Percentiles rank a stretch among this genome's conserved stretches.
phyloP scores from a whole-genome alignment of 2,113 vertebrate species.

The Xiphophorus hellerii region DNA sequence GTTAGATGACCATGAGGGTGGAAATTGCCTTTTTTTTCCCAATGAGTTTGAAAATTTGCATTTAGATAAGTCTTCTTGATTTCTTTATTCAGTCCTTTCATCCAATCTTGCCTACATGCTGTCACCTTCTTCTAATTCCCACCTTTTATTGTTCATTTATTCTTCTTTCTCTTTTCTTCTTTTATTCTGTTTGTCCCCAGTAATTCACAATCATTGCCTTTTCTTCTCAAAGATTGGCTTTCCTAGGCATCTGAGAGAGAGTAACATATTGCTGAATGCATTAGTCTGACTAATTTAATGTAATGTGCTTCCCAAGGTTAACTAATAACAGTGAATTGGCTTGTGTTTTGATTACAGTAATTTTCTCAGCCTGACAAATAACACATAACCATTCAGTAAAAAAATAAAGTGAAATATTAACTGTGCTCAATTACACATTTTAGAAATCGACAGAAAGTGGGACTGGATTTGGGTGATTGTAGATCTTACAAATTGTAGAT shows the following conservation, averaged over 20 bases:
- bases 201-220: conserved; percentile 13
- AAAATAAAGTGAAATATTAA: neutral
- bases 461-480: neutral
- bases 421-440: neutral
- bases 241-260: neutral
- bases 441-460: neutral
- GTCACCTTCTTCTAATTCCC: conserved; percentile 24
- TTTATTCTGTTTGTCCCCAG: conserved; percentile 21
- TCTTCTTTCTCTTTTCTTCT: conserved; percentile 5
- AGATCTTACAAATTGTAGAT: neutral
- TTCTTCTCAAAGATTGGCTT: conserved; percentile 17
- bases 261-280: conserved; percentile 7
- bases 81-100: conserved; percentile 30
- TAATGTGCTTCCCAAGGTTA: conserved; percentile 19
- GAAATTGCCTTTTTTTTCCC: conserved; percentile 6
- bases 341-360: conserved; percentile 28
- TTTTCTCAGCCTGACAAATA: conserved; percentile 31
- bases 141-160: conserved; percentile 15
- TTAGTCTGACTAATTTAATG: conserved; percentile 2
- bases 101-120: neutral
- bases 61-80: conserved; percentile 50
- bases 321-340: conserved; percentile 6
- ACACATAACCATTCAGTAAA: conserved; percentile 2
- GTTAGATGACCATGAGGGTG: neutral
- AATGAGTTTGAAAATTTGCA: conserved; percentile 47